Conservation (phyloP, 2,113 vertebrate genomes). For the Asarcornis scutulata region DNA sequence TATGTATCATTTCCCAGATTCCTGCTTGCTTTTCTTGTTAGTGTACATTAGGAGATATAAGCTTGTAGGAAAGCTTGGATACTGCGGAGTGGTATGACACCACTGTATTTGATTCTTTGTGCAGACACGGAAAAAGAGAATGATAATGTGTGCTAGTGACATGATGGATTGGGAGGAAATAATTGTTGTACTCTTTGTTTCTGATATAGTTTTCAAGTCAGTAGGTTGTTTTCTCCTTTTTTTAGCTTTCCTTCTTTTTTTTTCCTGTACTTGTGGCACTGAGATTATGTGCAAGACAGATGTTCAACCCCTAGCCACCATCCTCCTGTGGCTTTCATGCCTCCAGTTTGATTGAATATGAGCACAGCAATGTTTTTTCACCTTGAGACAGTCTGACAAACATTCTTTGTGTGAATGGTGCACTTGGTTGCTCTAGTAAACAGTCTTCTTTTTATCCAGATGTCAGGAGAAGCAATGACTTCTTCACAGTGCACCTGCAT, state of each 20-base stretch:
- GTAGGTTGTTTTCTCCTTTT: background rate
- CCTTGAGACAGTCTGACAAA: constrained; percentile 50
- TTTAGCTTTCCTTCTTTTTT: no score
- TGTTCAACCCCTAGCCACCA: constrained; percentile 61
- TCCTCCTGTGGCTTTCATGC: constrained; percentile 48
- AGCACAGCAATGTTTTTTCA: constrained; percentile 55
- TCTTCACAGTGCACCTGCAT: constrained; percentile 26
- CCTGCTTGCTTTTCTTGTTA: background rate
- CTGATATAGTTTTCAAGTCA: background rate
- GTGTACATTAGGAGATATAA: rapidly evolving
- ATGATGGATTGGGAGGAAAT: background rate
- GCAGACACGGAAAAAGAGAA: background rate
- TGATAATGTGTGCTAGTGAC: background rate
- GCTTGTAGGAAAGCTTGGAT: background rate
- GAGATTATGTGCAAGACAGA: constrained; percentile 30
- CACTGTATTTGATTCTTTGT: background rate
- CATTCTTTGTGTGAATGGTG: constrained; percentile 13
- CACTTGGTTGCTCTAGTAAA: constrained; percentile 34
- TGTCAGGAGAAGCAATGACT: constrained; percentile 41
- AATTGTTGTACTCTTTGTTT: background rate
- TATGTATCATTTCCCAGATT: background rate
- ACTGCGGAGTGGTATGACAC: background rate
- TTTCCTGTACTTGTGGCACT: background rate
- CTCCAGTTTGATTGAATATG: constrained; percentile 46
- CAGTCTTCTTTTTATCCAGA: constrained; percentile 42